Conservation (phyloP, 2,888 invertebrate species). For the Yponomeuta sedellus region DNA sequence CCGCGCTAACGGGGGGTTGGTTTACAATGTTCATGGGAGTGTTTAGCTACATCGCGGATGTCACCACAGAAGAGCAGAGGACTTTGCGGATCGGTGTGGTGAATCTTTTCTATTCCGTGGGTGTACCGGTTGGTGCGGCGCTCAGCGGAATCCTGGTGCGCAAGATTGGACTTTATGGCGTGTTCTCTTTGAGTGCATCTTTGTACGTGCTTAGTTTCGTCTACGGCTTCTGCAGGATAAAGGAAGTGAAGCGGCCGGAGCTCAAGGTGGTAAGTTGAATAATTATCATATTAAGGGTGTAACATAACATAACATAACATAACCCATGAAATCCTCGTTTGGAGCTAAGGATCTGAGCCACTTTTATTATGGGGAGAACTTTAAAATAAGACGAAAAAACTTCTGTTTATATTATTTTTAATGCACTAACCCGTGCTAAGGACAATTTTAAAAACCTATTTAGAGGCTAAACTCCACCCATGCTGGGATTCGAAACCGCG, state of each 20-base stretch:
- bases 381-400: too few relatives aligned
- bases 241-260: slow-evolving; percentile 77
- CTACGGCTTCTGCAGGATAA: slow-evolving; percentile 83
- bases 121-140: slow-evolving; percentile 92
- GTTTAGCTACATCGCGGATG: slow-evolving; percentile 92
- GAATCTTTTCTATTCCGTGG: slow-evolving; percentile 91
- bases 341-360: too few relatives aligned
- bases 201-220: slow-evolving; percentile 85
- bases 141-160: slow-evolving; percentile 86
- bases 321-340: too few relatives aligned
- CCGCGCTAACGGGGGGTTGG: slow-evolving; percentile 90
- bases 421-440: too few relatives aligned
- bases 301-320: too few relatives aligned
- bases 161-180: slow-evolving; percentile 88
- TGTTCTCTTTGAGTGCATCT: slow-evolving; percentile 85
- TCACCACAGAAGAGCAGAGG: slow-evolving; percentile 88
- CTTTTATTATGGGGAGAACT: too few relatives aligned
- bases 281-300: not conserved
- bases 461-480: too few relatives aligned
- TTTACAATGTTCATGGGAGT: slow-evolving; percentile 94
- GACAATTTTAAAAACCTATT: too few relatives aligned
- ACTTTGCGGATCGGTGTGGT: slow-evolving; percentile 91
- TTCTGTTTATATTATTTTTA: too few relatives aligned
- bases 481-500: too few relatives aligned
- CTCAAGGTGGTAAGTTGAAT: slow-evolving; percentile 47